phyloP scores from a whole-genome alignment of 23 tunicate genomes.

The Styela clava region DNA sequence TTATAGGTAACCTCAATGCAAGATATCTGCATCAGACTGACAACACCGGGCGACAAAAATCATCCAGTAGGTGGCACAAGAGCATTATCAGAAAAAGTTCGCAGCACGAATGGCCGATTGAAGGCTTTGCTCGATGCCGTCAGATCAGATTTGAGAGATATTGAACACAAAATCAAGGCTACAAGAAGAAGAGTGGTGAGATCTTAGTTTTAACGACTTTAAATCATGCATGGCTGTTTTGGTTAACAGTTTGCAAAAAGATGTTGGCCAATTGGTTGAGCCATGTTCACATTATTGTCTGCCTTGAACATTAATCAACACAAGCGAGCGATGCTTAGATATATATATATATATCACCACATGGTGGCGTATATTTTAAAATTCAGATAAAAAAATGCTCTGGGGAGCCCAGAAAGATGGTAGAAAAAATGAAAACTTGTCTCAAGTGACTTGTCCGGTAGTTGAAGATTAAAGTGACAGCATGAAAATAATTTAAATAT shows the following conservation, averaged over 20 bases:
- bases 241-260: background rate
- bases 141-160: conserved; percentile 35
- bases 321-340: background rate
- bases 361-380: too few relatives aligned
- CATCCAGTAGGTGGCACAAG: conserved; percentile 45
- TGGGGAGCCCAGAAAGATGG: background rate
- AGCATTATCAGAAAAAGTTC: conserved; percentile 35
- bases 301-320: background rate
- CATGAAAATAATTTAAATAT: background rate
- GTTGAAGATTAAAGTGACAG: background rate
- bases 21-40: conserved; percentile 41
- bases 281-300: too few relatives aligned
- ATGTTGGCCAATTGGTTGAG: background rate
- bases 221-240: too few relatives aligned
- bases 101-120: conserved; percentile 25
- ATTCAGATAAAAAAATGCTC: too few relatives aligned
- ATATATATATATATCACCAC: too few relatives aligned
- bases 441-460: background rate
- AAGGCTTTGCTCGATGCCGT: conserved; percentile 43
- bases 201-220: background rate
- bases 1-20: conserved; percentile 55
- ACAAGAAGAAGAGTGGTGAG: conserved; percentile 50
- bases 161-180: conserved; percentile 35
- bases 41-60: conserved; percentile 11
- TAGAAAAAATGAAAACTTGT: background rate